These are phyloP conservation scores for Zaprionus ghesquierei DNA, from an alignment of 1,140 invertebrate genomes.

Conservation along the genomic window DNA sequence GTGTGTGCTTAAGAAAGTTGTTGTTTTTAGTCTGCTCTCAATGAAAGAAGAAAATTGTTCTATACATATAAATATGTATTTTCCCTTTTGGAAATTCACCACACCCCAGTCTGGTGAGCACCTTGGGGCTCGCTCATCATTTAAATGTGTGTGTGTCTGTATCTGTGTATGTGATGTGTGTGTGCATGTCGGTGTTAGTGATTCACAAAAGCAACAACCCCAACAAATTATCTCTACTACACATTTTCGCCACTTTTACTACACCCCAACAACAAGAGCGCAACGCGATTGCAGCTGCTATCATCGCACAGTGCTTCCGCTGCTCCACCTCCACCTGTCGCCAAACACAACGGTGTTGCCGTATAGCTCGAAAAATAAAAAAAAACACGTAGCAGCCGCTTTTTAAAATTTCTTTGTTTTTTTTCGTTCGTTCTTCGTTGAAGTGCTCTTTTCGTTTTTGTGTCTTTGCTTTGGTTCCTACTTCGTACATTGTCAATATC, in stretches of 20 bases:
- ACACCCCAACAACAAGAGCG: slow-evolving; percentile 42
- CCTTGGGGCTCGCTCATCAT: slow-evolving; percentile 43
- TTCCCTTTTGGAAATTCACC: slow-evolving; percentile 48
- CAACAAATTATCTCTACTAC: slow-evolving; percentile 63
- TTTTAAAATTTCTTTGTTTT: slow-evolving; percentile 20
- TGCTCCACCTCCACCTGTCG: slow-evolving; percentile 48
- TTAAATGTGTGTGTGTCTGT: slow-evolving; percentile 34
- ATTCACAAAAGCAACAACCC: slow-evolving; percentile 67
- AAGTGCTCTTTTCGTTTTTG: slow-evolving; percentile 38
- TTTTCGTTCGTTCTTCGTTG: slow-evolving; percentile 18
- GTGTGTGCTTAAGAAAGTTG: not conserved
- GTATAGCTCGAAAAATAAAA: slow-evolving; percentile 24
- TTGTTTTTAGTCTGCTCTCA: slow-evolving; percentile 13
- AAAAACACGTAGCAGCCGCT: slow-evolving; percentile 31
- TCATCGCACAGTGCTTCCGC: slow-evolving; percentile 28
- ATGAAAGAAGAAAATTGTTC: slow-evolving; percentile 39
- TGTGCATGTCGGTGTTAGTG: slow-evolving; percentile 46
- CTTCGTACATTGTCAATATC: slow-evolving; percentile 37
- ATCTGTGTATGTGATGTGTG: slow-evolving; percentile 9
- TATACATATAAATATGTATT: slow-evolving; percentile 39
- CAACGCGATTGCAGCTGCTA: slow-evolving; percentile 43
- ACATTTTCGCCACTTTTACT: slow-evolving; percentile 63
- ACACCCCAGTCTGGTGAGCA: slow-evolving; percentile 36
- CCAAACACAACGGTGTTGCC: slow-evolving; percentile 47
- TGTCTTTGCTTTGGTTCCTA: slow-evolving; percentile 43